These are phyloP conservation scores for Odontamblyopus rebecca DNA, from an alignment of 2,797 vertebrate species.

Conservation along the genomic window DNA sequence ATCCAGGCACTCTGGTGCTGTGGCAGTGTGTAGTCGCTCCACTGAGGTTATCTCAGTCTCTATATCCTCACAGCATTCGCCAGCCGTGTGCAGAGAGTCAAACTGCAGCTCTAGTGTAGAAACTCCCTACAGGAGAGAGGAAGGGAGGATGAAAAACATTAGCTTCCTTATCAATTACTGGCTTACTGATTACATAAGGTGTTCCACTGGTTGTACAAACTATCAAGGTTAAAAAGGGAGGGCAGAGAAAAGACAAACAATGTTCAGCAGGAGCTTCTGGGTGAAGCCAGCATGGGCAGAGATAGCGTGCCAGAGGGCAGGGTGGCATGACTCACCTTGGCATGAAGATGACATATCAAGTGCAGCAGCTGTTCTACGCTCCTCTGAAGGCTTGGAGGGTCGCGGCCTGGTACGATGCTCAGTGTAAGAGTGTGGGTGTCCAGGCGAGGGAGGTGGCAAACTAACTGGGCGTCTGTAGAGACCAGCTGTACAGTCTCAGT, in stretches of 20 bases:
- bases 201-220: conserved; percentile 66
- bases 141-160: conserved; percentile 39
- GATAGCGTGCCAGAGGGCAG: conserved; percentile 30
- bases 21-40: conserved; percentile 36
- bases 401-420: conserved; percentile 57
- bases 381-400: conserved; percentile 70
- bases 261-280: conserved; percentile 31
- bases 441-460: conserved; percentile 82
- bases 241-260: conserved; percentile 64
- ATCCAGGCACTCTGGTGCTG: conserved; percentile 35
- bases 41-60: conserved; percentile 52
- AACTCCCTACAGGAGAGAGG: conserved; percentile 62
- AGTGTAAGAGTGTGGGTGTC: conserved; percentile 86
- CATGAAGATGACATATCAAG: conserved; percentile 72
- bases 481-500: conserved; percentile 71
- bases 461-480: conserved; percentile 71
- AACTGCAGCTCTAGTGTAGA: conserved; percentile 66
- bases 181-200: conserved; percentile 66
- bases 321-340: conserved; percentile 63
- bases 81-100: conserved; percentile 62
- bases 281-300: conserved; percentile 17
- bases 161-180: conserved; percentile 59
- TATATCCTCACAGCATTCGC: conserved; percentile 61
- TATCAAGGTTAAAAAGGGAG: conserved; percentile 55
- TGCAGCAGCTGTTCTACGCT: conserved; percentile 76